phyloP scores from a whole-genome alignment of 2,888 invertebrate species.

The Tachystola acroxantha region DNA sequence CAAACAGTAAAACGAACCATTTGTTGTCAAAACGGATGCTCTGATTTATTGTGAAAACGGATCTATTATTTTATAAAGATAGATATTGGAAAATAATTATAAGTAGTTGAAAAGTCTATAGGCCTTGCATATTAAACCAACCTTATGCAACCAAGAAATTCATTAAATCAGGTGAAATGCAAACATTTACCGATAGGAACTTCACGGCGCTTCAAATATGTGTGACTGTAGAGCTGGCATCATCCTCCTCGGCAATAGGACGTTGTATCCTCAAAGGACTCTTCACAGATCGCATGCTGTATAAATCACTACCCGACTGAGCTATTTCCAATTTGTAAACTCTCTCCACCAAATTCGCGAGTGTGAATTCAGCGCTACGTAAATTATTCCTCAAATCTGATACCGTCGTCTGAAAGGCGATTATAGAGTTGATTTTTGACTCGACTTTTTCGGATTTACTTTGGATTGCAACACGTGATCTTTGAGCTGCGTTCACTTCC shows the following conservation, averaged over 20 bases:
- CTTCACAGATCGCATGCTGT: conserved; percentile 27
- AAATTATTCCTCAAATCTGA: conserved; percentile 35
- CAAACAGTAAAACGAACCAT: too few relatives aligned
- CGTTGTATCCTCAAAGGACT: conserved; percentile 19
- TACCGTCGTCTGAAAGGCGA: conserved; percentile 46
- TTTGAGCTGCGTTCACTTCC: conserved; percentile 27
- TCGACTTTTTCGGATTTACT: conserved; percentile 46
- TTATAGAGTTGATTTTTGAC: conserved; percentile 44
- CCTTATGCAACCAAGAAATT: too few relatives aligned
- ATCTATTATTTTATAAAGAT: too few relatives aligned
- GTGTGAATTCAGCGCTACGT: conserved; percentile 24
- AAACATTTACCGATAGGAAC: too few relatives aligned
- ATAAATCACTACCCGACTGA: not conserved
- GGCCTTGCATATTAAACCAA: too few relatives aligned
- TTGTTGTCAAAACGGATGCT: too few relatives aligned
- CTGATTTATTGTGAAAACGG: too few relatives aligned
- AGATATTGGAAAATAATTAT: too few relatives aligned
- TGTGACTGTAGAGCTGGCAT: conserved; percentile 5
- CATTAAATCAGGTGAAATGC: too few relatives aligned
- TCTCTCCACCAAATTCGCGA: conserved; percentile 34
- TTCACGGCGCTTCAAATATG: conserved; percentile 14
- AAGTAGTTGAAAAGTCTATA: too few relatives aligned
- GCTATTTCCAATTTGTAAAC: not conserved
- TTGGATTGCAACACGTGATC: conserved; percentile 36
- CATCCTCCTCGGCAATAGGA: conserved; percentile 24